Evolutionary conservation across 2,888 invertebrate species (phyloP).

Genomic region (Malthinus seriepunctatus): DNA sequence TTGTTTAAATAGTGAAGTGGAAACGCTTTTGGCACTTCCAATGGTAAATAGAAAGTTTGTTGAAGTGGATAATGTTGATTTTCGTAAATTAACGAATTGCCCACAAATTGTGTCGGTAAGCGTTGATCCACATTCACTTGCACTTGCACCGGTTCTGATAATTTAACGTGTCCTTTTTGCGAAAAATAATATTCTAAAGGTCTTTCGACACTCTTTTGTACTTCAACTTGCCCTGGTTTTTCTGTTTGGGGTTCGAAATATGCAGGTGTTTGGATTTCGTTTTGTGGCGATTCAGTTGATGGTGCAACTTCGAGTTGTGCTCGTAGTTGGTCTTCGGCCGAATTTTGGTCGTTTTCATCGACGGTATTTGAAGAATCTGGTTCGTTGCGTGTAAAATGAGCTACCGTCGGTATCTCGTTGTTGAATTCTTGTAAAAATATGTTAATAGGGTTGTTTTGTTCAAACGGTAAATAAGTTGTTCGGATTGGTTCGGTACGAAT

Average conservation of each 20-base stretch:
- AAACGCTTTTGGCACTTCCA: conserved; percentile 33
- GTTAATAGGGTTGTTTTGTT: neutral
- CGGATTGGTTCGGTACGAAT: neutral
- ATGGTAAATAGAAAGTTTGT: conserved; percentile 38
- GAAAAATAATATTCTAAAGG: conserved; percentile 31
- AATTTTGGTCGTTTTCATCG: conserved; percentile 43
- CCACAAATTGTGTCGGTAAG: neutral
- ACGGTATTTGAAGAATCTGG: neutral
- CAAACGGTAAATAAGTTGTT: neutral
- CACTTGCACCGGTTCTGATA: conserved; percentile 41
- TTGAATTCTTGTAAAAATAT: too few relatives aligned
- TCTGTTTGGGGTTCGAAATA: too few relatives aligned
- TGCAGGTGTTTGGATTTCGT: too few relatives aligned
- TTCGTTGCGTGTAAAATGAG: neutral
- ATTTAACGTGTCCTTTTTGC: too few relatives aligned
- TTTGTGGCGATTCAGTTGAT: neutral
- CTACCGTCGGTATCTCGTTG: neutral
- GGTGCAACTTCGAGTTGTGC: neutral
- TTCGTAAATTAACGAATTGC: neutral
- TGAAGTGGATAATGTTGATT: conserved; percentile 49
- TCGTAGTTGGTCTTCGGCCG: conserved; percentile 16
- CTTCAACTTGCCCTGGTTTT: conserved; percentile 11
- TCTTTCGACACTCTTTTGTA: conserved; percentile 47
- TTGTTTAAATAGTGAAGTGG: conserved; percentile 35
- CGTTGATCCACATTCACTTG: conserved; percentile 50